Base-by-base conservation (phyloP, 2,888 invertebrate genomes). In the Pinctada fucata region DNA sequence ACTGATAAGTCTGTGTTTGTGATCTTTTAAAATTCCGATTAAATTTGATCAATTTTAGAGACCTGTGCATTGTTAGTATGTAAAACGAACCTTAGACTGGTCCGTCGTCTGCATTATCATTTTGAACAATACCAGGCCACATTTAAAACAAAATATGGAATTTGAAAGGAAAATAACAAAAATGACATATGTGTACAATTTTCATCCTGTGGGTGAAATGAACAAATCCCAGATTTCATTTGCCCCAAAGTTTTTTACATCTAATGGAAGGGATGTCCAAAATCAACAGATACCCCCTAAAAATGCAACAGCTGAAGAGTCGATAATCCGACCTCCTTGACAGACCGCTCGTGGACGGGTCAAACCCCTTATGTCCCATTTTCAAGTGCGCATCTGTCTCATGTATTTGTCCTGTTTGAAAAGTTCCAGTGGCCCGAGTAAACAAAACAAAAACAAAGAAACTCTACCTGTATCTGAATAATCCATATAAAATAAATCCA, bases 1-100 rank as follows among this genome's bases (percentile, higher is more conserved):
- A 49, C 74, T 74, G 67, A 66, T 74, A 74, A 74, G 63, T 74
- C 50, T 51, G 50, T 49, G 66, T 66, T 63, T 72, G 72, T 72
- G 63, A 72, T 45, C 72, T 52, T 49, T 31, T 52, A 72, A 72
- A 73, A 31, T 31, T 31, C 31, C 31, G 31, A 31, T 31, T 31
- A 31, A 31, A 73, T 73, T 48, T 47, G 48, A 73, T 73, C 64
- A 65, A 73, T 64, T 63, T 52, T 47, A 16, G n/a, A 73, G 48
- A 31, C 58, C 52, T 8, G 58, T 72, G 63, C 64, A 50, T 52
- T 51, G 68, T 51, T 74, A 65, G 50, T 49, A 63, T 63, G 71
- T 64, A 58, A 78, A 50, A 49, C 65, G 45, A 75, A 67, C 49
- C 52, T 31, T 31, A 31, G 31, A 31, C 31, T 31, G 31, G 31